Conservation (phyloP, 1,140 invertebrate genomes). For the Drosophila quadrilineata region DNA sequence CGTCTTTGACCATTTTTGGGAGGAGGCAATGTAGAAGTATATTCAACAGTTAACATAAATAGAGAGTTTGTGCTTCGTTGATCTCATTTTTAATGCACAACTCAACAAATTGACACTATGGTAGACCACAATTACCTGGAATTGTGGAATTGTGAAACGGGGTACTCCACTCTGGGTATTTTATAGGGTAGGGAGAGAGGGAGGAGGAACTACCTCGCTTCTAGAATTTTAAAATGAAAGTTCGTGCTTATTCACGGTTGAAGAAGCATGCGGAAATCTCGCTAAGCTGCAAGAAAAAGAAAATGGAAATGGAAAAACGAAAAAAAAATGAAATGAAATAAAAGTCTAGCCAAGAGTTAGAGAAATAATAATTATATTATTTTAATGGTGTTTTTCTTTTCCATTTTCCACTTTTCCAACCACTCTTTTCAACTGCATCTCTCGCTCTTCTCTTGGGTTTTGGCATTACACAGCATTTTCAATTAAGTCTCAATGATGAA, state of each 20-base stretch:
- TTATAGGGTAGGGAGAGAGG: not conserved
- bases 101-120: constrained; percentile 45
- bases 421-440: constrained; percentile 49
- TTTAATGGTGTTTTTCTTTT: constrained; percentile 65
- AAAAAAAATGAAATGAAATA: constrained; percentile 11
- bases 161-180: too few relatives aligned
- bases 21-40: constrained; percentile 39
- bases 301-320: constrained; percentile 2
- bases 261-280: constrained; percentile 77
- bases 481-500: constrained; percentile 59
- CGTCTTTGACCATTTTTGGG: too few relatives aligned
- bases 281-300: not conserved
- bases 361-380: constrained; percentile 68
- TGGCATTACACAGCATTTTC: constrained; percentile 71
- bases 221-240: constrained; percentile 78
- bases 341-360: constrained; percentile 46
- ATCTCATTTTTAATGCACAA: constrained; percentile 45
- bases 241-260: constrained; percentile 77
- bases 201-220: constrained; percentile 30
- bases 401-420: constrained; percentile 16
- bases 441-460: constrained; percentile 48
- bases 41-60: not conserved
- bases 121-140: too few relatives aligned
- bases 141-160: constrained; percentile 19
- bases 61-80: constrained; percentile 11